Base-by-base conservation (phyloP, 2,888 invertebrate genomes). In the Oegoconia quadripuncta region DNA sequence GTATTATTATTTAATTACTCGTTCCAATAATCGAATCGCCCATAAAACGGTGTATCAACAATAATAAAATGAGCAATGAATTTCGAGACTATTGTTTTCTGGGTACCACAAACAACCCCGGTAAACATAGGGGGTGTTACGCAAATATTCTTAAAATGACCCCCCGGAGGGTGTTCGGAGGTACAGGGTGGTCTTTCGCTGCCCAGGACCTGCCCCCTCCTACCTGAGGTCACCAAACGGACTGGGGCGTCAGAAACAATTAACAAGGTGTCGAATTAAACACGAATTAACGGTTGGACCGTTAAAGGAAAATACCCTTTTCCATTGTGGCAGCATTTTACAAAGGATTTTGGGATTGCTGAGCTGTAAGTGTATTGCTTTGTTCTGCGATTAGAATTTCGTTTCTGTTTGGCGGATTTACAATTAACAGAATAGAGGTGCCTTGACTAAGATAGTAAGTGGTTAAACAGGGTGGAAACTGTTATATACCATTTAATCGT, bases 211-310 rank as follows among this genome's bases (percentile, higher is more conserved):
- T 68, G 68, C 66, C 58, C 58, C 64, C 63, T 30, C 20, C 52
- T 41, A 55, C 53, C 59, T 66, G 74, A 80, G 86, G 86, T 83
- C 84, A 78, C 83, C 83, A 83, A 77, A 81, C 79, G 75, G 77
- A 76, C 79, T 67, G 69, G 74, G 77, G 81, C 74, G 80, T 78
- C 72, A 77, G 72, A 86, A 86, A 86, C 86, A 87, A 87, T 87
- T 87, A 87, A 87, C 87, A 80, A 87, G 87, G 87, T 87, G 87
- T 87, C 87, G 87, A 87, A 87, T 87, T 87, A 87, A 81, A 87
- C 82, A 78, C 82, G 80, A 84, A 83, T 87, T 87, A 87, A 80
- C 83, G 83, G 72, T 78, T 67, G 63, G 69, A 74, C 76, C 80
- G 81, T 83, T 80, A 83, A 78, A 82, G 82, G 82, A 82, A 79